phyloP scores from a whole-genome alignment of 2,888 invertebrate species.

The Spodoptera picta region DNA sequence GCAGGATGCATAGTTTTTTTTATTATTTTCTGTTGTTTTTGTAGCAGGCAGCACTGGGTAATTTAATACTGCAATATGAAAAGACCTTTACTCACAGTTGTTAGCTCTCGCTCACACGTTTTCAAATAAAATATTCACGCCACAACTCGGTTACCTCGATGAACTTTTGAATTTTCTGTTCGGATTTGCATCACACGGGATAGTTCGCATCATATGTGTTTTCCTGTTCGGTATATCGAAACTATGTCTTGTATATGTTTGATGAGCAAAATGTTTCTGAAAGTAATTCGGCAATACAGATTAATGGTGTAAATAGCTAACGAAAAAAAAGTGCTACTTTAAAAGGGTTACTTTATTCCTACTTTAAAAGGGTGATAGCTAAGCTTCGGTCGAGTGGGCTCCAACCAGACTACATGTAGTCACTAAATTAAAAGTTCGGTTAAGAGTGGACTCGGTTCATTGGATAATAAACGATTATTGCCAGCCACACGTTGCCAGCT shows the following conservation, averaged over 20 bases:
- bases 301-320: no score
- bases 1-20: slow-evolving; percentile 44
- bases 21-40: slow-evolving; percentile 45
- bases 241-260: slow-evolving; percentile 16
- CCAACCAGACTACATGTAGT: slow-evolving; percentile 13
- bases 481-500: slow-evolving; percentile 33
- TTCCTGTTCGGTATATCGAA: slow-evolving; percentile 25
- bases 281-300: neutral
- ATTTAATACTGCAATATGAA: slow-evolving; percentile 54
- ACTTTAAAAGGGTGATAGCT: slow-evolving; percentile 18
- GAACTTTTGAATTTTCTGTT: slow-evolving; percentile 60
- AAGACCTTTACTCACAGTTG: slow-evolving; percentile 49
- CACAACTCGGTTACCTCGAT: slow-evolving; percentile 55
- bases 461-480: slow-evolving; percentile 53
- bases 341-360: slow-evolving; percentile 1
- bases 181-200: slow-evolving; percentile 50
- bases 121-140: slow-evolving; percentile 64
- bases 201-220: slow-evolving; percentile 47
- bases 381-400: slow-evolving; percentile 16
- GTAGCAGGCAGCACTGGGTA: slow-evolving; percentile 36
- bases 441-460: slow-evolving; percentile 52
- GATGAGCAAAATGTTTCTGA: slow-evolving; percentile 16
- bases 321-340: neutral
- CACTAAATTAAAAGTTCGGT: slow-evolving; percentile 54
- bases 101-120: slow-evolving; percentile 53